These are phyloP conservation scores for Chrosomus eos DNA, from an alignment of 2,797 vertebrate species.

Conservation along the genomic window DNA sequence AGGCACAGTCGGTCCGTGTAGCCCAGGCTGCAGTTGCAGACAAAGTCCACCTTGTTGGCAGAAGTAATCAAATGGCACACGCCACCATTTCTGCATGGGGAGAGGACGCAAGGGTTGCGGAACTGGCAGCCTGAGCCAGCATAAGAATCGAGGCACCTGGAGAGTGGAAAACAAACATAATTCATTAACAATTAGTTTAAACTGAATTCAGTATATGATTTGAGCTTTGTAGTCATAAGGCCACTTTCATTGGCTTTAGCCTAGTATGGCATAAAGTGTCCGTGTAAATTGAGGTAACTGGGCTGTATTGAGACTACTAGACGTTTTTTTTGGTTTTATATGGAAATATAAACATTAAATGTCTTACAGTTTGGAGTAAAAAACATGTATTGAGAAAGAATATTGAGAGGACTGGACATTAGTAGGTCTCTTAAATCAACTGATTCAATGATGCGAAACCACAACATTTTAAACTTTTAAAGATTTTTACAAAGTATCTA, in stretches of 20 bases:
- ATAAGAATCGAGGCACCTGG: constrained; percentile 71
- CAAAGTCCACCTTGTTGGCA: constrained; percentile 74
- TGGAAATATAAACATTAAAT: not conserved
- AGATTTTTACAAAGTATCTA: not conserved
- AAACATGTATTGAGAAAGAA: not conserved
- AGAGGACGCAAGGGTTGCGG: constrained; percentile 68
- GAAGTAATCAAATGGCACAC: constrained; percentile 67
- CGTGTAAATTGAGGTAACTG: not conserved
- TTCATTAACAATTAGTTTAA: not conserved
- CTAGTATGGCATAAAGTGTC: not conserved
- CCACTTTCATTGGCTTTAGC: not conserved
- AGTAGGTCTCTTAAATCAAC: not conserved
- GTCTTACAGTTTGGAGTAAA: not conserved
- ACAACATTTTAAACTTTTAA: not conserved
- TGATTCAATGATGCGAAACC: not conserved
- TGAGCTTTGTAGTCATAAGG: not conserved
- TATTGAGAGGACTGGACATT: not conserved
- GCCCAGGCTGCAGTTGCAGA: constrained; percentile 84
- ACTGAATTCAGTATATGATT: not conserved
- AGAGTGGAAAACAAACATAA: not conserved
- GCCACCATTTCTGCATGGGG: constrained; percentile 71
- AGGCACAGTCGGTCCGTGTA: constrained; percentile 85
- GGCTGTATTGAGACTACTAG: not conserved
- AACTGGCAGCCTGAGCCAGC: constrained; percentile 73
- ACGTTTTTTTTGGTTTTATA: not conserved